Base-by-base conservation (phyloP, 2,797 vertebrate genomes). In the Pseudomugil gertrudae region DNA sequence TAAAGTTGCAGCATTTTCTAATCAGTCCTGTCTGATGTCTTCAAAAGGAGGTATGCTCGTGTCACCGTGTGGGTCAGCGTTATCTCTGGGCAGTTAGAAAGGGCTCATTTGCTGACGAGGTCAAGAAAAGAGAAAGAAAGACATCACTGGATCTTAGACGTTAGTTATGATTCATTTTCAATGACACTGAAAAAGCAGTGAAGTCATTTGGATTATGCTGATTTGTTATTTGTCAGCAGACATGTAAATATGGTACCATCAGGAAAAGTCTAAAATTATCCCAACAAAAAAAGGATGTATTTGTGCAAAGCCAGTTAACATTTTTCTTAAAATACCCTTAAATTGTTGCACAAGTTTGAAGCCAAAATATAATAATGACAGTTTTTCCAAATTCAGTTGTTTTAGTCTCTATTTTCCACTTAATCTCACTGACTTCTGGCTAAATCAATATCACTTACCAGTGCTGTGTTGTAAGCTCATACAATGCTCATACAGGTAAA, bases 1-100 rank as follows among this genome's bases (percentile, higher is more conserved):
- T 70, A 72, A 77, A 60, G 76, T 72, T n/a, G n/a, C 23, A 76
- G 32, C 59, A 71, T 81, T 82, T 68, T 78, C 63, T 84, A 54
- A 72, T 85, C 72, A 77, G 36, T 54, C 23, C 56, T 53, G 19
- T 65, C 30, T 72, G 36, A 57, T 65, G 59, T 43, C 35, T 68
- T 59, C 63, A 59, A 66, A 64, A 63, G 58, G 62, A 67, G 14
- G 54, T 40, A 58, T 57, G 55, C 66, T 57, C 67, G 68, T 56
- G 71, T 72, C 50, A 69, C 63, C 74, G 76, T 76, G 73, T 74
- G 74, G n/a, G 72, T 63, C 59, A 29, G 51, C 30, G 55, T 48
- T 77, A 65, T 80, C 68, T 76, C 30, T 10, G 8, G n/a, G 27
- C 8, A 69, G 57, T 63, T 53, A 63, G 63, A 33, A n/a, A 17